Evolutionary conservation across 2,113 vertebrate genomes (phyloP).

Genomic region (Silurus meridionalis): DNA sequence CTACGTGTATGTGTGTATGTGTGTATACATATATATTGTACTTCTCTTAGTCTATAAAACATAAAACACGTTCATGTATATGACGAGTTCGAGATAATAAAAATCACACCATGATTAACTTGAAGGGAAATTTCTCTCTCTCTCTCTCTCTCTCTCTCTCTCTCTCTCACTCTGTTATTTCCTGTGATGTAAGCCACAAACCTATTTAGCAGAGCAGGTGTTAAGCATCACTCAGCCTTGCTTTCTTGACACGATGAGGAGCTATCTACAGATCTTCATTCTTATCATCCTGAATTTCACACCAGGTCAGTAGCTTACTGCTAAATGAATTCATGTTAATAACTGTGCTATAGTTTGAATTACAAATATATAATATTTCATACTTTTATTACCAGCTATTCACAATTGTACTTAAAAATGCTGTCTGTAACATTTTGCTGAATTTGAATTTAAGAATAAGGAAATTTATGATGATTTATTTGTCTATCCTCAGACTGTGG

Average conservation of each 20-base stretch:
- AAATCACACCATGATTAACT: not conserved
- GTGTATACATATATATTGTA: not conserved
- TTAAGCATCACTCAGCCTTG: not conserved
- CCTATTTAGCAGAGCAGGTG: constrained; percentile 23
- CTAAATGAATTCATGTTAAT: not conserved
- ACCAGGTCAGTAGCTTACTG: constrained; percentile 26
- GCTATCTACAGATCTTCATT: not conserved
- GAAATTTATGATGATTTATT: not conserved
- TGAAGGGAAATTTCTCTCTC: not conserved
- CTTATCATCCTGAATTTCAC: constrained; percentile 20
- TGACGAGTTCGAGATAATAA: not conserved
- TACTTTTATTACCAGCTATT: not conserved
- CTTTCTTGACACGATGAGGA: constrained; percentile 27
- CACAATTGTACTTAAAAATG: not conserved
- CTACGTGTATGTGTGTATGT: too few species aligned
- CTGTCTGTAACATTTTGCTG: not conserved
- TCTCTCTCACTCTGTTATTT: constrained; percentile 15
- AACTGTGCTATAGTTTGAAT: not conserved
- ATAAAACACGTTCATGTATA: not conserved
- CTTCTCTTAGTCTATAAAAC: not conserved
- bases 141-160: not conserved
- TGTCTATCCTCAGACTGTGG: not conserved
- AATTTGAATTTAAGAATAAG: not conserved
- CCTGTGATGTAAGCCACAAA: not conserved
- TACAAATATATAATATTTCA: not conserved